Evolutionary conservation across 2,797 vertebrate genomes (phyloP), one percentile per base, ranked within the genome.

Genomic region (Pelochelys cantorii): DNA sequence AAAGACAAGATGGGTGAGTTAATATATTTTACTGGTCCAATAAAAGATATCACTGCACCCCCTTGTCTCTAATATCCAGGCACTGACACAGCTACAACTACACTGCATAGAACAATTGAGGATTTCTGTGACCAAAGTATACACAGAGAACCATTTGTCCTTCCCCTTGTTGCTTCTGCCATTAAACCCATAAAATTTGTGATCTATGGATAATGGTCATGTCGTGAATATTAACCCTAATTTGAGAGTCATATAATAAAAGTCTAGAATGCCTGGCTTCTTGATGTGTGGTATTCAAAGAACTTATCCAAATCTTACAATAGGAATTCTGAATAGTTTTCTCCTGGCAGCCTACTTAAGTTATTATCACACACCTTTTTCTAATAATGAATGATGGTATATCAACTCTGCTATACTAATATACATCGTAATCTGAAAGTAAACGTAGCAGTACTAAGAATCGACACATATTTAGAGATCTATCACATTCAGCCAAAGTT

Each of bases 391-490:
- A 71, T 12, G 74, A 34, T 10, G 3, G 9, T 84, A 81, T 56
- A 83, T 37, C 34, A 62, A 17, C 25, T 75, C 23, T 48, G 13
- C 13, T 48, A 11, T 48, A 42, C 23, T 75, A 48, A 15, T 56
- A 80, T 34, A 34, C 86, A 87, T 42, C 37, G 77, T 56, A 53
- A 78, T 5, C 9, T 84, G 62, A 75, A 86, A 11, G 56, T 92
- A 77, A n/a, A 90, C 57, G 17, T 54, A 84, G 17, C 55, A 52
- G 15, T 60, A 90, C 18, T 52, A 29, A 12, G 13, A 87, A 90
- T 57, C 31, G 57, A 56, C 37, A 82, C 11, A 56, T 7, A 17
- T 80, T 71, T 79, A 48, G 59, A 88, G 13, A 23, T 42, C 83
- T 11, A 54, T 0, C 80, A 14, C 15, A 55, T 53, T 29, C 53